These are phyloP conservation scores for Temnopleurus reevesii DNA, from an alignment of 53 echinoderm and acorn worm species.

Conservation along the genomic window DNA sequence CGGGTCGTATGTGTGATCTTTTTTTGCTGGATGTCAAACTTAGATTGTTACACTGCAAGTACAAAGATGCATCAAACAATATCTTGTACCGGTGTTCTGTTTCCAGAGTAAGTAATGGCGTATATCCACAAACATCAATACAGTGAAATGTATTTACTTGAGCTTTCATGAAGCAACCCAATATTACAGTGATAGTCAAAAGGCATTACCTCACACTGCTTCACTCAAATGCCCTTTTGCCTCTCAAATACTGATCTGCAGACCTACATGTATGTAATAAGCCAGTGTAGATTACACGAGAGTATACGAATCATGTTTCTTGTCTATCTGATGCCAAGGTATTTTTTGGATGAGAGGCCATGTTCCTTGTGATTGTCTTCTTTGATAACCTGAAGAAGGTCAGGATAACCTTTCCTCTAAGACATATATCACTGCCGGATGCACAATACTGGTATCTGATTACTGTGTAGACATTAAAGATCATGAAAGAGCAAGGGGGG, in stretches of 20 bases:
- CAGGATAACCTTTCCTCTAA: conserved; percentile 1
- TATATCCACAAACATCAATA: too few relatives aligned
- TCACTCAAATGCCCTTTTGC: not conserved
- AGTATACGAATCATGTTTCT: not conserved
- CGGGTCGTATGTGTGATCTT: too few relatives aligned
- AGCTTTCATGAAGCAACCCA: too few relatives aligned
- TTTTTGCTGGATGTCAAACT: too few relatives aligned
- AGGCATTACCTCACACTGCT: not conserved
- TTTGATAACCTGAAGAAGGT: not conserved
- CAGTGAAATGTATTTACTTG: too few relatives aligned
- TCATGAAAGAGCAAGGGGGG: too few relatives aligned
- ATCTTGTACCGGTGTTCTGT: too few relatives aligned
- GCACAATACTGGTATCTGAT: too few relatives aligned
- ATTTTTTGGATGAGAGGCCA: not conserved
- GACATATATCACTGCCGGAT: not conserved
- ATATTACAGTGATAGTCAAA: not conserved
- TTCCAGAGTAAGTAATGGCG: too few relatives aligned
- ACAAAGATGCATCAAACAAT: too few relatives aligned
- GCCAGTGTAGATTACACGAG: not conserved
- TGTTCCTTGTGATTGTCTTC: not conserved
- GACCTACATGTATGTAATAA: not conserved
- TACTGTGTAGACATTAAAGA: too few relatives aligned
- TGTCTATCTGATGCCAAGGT: not conserved
- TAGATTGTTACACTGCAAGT: too few relatives aligned
- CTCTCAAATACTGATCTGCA: not conserved